Conservation (phyloP, 2,113 vertebrate genomes). For the Tyto alba region DNA sequence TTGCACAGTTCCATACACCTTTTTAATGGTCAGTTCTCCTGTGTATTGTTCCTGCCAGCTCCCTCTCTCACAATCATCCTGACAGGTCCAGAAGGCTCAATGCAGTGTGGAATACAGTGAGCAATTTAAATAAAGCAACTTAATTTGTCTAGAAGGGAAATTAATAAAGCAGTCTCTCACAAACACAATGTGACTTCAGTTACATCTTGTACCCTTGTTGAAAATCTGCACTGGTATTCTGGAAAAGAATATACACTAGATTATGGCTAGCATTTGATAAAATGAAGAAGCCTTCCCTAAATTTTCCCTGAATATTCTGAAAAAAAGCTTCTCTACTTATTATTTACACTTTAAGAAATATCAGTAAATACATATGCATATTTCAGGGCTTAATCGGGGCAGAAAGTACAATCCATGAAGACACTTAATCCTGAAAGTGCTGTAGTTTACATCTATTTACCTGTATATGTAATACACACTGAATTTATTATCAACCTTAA, state of each 20-base stretch:
- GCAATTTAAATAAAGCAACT: conserved; percentile 46
- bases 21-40: neutral
- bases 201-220: neutral
- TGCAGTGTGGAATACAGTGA: conserved; percentile 12
- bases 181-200: neutral
- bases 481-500: neutral
- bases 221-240: neutral
- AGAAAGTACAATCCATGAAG: neutral
- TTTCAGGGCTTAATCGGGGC: neutral
- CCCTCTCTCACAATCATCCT: neutral
- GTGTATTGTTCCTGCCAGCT: neutral
- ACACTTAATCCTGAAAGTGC: neutral
- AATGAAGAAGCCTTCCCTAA: neutral
- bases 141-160: conserved; percentile 58
- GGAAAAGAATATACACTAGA: neutral
- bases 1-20: neutral
- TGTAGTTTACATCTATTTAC: neutral
- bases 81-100: conserved; percentile 17
- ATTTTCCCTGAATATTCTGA: neutral
- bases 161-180: conserved; percentile 25
- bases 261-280: neutral
- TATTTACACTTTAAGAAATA: neutral
- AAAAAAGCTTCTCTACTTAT: neutral
- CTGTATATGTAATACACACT: neutral
- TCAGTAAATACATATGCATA: neutral